Evolutionary conservation across 2,888 invertebrate genomes (phyloP).

Genomic region (Limulus polyphemus): DNA sequence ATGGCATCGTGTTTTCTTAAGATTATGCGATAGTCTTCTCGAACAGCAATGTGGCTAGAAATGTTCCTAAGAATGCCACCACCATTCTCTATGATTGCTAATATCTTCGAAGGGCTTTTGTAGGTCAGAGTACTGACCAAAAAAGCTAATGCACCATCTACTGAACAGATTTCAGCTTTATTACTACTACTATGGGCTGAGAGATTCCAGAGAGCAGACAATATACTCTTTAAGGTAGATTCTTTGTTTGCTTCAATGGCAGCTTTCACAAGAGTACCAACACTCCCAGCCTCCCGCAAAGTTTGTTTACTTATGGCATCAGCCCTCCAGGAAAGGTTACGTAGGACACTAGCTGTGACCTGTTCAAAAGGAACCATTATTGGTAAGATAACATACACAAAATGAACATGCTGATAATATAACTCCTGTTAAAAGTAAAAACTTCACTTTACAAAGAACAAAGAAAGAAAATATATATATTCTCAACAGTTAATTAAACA

Average conservation of each 20-base stretch:
- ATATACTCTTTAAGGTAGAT: constrained; percentile 81
- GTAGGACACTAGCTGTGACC: constrained; percentile 86
- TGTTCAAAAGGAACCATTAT: no score
- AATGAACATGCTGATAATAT: no score
- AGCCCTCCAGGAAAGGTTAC: constrained; percentile 95
- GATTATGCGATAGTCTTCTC: constrained; percentile 45
- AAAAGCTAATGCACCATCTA: constrained; percentile 75
- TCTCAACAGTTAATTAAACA: no score
- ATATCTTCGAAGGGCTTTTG: constrained; percentile 50
- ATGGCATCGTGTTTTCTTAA: constrained; percentile 73
- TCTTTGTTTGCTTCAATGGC: constrained; percentile 86
- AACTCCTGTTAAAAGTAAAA: no score
- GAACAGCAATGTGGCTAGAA: constrained; percentile 68
- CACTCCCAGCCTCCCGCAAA: constrained; percentile 78
- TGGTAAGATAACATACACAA: no score
- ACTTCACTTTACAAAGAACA: no score
- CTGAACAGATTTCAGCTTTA: constrained; percentile 86
- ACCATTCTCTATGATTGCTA: constrained; percentile 85
- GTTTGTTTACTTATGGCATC: constrained; percentile 83
- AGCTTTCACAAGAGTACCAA: constrained; percentile 72
- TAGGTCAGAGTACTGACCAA: constrained; percentile 82
- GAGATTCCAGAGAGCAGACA: constrained; percentile 92
- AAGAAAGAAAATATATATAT: no score
- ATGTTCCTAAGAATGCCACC: constrained; percentile 94
- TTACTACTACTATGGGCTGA: constrained; percentile 93